Percentiles rank a stretch among this genome's conserved stretches.
These are phyloP conservation scores for Halocaridina rubra DNA, from an alignment of 2,888 invertebrate species.

Conservation along the genomic window DNA sequence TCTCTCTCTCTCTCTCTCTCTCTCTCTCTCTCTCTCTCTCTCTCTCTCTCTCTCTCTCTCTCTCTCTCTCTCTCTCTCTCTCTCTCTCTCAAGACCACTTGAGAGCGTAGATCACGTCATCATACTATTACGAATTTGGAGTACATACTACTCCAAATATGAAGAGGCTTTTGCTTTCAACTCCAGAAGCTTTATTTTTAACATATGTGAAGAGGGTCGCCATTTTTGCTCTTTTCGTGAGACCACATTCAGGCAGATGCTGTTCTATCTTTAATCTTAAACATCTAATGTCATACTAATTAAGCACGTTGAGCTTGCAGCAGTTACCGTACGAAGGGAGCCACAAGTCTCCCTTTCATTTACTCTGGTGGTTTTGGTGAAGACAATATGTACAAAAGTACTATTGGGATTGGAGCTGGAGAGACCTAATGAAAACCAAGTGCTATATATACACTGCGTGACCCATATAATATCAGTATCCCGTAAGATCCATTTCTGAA, in stretches of 20 bases:
- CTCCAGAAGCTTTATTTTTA: neutral
- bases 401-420: too few species aligned
- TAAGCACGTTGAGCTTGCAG: too few species aligned
- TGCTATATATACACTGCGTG: too few species aligned
- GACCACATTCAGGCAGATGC: neutral
- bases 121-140: neutral
- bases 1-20: slow-evolving; percentile 8
- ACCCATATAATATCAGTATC: too few species aligned
- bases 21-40: slow-evolving; percentile 8
- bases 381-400: too few species aligned
- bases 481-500: too few species aligned
- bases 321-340: too few species aligned
- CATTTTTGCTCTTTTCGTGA: neutral
- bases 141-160: neutral
- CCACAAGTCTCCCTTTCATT: too few species aligned
- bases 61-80: slow-evolving; percentile 4
- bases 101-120: neutral
- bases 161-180: neutral
- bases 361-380: too few species aligned
- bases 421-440: too few species aligned
- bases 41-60: slow-evolving; percentile 8
- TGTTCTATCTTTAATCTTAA: neutral
- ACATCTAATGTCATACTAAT: too few species aligned
- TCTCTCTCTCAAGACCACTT: neutral
- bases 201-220: neutral